Evolutionary conservation across 2,113 vertebrate genomes (phyloP).

Genomic region (Galbula dea): DNA sequence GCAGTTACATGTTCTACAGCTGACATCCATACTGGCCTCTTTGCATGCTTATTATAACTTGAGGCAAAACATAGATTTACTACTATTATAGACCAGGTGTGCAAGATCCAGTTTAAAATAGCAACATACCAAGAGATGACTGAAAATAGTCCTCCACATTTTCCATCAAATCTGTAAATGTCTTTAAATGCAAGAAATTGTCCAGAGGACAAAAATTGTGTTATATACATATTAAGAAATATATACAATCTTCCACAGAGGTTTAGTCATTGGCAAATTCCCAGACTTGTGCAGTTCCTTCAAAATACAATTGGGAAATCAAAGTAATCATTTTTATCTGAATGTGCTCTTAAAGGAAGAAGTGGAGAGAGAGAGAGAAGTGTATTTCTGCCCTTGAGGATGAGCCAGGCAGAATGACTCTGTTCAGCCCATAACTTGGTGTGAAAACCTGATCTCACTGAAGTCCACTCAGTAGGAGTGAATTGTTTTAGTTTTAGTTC

Average conservation of each 20-base stretch:
- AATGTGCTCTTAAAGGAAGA: not conserved
- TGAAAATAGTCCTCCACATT: not conserved
- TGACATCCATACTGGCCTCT: not conserved
- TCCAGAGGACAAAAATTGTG: not conserved
- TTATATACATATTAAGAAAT: conserved; percentile 13
- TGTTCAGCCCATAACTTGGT: not conserved
- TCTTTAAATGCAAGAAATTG: not conserved
- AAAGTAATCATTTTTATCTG: not conserved
- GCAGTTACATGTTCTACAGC: not conserved
- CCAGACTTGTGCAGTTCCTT: not conserved
- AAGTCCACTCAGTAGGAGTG: not conserved
- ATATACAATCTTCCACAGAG: not conserved
- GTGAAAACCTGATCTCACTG: not conserved
- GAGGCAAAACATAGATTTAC: conserved; percentile 10
- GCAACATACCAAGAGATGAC: not conserved
- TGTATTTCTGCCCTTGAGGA: not conserved
- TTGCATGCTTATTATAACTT: not conserved
- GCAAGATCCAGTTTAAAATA: not conserved
- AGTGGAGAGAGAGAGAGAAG: not conserved
- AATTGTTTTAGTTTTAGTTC: not conserved
- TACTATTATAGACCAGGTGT: not conserved
- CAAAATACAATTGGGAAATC: not conserved
- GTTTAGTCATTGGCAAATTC: not conserved
- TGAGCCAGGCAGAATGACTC: not conserved
- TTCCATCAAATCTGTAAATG: conserved; percentile 6